phyloP scores from a whole-genome alignment of 1,140 invertebrate genomes.

The Euborellia annulipes region DNA sequence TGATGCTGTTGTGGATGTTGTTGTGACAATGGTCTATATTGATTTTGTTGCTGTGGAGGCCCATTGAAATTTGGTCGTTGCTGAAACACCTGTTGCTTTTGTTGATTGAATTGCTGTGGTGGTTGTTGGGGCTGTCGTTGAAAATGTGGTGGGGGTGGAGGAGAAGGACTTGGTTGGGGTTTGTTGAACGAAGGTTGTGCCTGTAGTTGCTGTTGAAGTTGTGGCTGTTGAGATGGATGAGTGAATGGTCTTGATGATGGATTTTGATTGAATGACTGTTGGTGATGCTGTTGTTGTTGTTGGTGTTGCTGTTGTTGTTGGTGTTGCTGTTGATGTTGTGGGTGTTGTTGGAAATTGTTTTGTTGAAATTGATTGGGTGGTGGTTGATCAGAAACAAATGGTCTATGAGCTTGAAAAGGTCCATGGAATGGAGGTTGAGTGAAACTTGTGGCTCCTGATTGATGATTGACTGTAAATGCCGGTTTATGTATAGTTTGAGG shows the following conservation, averaged over 20 bases:
- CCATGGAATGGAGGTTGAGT: neutral
- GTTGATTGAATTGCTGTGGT: conserved; percentile 8
- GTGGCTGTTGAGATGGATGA: conserved; percentile 18
- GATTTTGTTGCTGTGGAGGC: conserved; percentile 10
- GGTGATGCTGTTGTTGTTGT: conserved; percentile 25
- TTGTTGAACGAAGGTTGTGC: conserved; percentile 16
- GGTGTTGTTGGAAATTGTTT: conserved; percentile 5
- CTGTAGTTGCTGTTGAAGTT: conserved; percentile 8
- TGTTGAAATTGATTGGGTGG: conserved; percentile 6
- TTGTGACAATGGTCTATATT: conserved; percentile 6
- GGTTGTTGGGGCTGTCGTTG: conserved; percentile 30
- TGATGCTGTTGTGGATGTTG: conserved; percentile 8
- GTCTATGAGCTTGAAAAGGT: neutral
- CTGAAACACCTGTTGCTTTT: conserved; percentile 12
- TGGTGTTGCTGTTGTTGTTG: conserved; percentile 17
- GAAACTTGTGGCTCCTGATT: neutral
- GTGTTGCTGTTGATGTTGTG: conserved; percentile 9
- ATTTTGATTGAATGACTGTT: conserved; percentile 28
- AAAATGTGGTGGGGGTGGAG: conserved; percentile 23
- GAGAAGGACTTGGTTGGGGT: conserved; percentile 23
- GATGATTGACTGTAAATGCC: neutral
- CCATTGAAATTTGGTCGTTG: conserved; percentile 8
- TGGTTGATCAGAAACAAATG: neutral
- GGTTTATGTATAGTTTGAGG: conserved; percentile 1
- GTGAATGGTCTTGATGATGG: conserved; percentile 25